Evolutionary conservation across 1,140 invertebrate genomes (phyloP).

Genomic region (Trichoplusia ni): DNA sequence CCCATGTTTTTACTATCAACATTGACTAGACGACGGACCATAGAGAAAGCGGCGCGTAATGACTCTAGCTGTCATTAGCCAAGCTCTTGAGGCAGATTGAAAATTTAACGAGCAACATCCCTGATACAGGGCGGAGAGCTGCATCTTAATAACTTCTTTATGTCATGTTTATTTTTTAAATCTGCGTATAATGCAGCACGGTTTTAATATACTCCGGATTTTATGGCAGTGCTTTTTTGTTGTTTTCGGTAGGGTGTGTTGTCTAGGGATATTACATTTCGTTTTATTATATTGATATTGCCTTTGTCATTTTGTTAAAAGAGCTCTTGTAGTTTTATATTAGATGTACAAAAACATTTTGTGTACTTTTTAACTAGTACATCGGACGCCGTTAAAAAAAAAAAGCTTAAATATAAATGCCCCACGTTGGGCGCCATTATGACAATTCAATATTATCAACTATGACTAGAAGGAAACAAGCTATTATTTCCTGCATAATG

Average conservation of each 20-base stretch:
- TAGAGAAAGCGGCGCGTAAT: conserved; percentile 45
- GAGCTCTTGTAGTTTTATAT: too few relatives aligned
- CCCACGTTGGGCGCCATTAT: too few relatives aligned
- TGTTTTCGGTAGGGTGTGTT: background rate
- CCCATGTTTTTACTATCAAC: conserved; percentile 5
- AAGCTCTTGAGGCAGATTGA: conserved; percentile 51
- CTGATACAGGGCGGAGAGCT: conserved; percentile 33
- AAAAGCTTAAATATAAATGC: too few relatives aligned
- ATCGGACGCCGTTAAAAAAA: too few relatives aligned
- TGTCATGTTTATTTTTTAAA: conserved; percentile 31
- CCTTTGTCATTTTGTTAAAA: too few relatives aligned
- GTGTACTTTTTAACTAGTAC: too few relatives aligned
- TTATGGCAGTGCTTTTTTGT: background rate
- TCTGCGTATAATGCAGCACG: background rate
- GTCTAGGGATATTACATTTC: background rate
- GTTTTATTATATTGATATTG: too few relatives aligned
- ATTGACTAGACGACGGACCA: conserved; percentile 21
- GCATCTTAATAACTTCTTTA: background rate
- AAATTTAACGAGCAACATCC: conserved; percentile 67
- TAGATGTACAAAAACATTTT: too few relatives aligned
- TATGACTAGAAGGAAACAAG: too few relatives aligned
- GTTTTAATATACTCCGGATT: too few relatives aligned
- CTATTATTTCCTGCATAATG: too few relatives aligned
- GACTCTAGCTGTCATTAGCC: conserved; percentile 58
- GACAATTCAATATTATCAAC: too few relatives aligned